Evolutionary conservation across 2,797 vertebrate species (phyloP).

Genomic region (Tenualosa ilisha): DNA sequence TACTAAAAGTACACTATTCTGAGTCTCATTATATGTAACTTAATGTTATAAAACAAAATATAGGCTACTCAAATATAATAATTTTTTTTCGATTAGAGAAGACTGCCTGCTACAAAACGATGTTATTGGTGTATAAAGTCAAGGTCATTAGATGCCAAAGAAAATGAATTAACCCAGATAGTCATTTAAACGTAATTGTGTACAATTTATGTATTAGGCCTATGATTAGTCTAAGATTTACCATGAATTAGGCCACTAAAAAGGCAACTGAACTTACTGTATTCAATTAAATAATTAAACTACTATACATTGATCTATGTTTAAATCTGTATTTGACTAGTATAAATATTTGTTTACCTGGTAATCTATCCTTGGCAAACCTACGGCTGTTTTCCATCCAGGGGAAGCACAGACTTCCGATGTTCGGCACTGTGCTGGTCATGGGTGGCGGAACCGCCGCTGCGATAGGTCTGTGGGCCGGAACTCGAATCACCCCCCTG

Average conservation of each 20-base stretch:
- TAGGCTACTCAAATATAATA: neutral
- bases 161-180: too few species aligned
- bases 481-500: constrained; percentile 93
- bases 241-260: too few species aligned
- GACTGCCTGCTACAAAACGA: neutral
- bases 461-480: constrained; percentile 92
- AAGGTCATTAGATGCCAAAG: too few species aligned
- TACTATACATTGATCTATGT: neutral
- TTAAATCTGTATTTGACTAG: neutral
- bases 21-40: too few species aligned
- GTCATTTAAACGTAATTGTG: too few species aligned
- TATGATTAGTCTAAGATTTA: too few species aligned
- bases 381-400: constrained; percentile 94
- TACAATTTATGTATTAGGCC: too few species aligned
- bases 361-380: constrained; percentile 93
- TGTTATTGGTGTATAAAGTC: neutral
- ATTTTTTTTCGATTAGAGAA: neutral
- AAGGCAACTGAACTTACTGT: neutral
- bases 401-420: constrained; percentile 92
- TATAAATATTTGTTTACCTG: constrained; percentile 77
- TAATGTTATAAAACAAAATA: too few species aligned
- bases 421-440: constrained; percentile 82
- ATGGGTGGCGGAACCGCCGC: constrained; percentile 85
- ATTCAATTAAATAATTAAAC: neutral
- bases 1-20: neutral